A percentile compares a stretch with the other conserved stretches of the same genome.
Evolutionary conservation across 2,888 invertebrate genomes (phyloP).

Genomic region (Amphimallon solstitiale): DNA sequence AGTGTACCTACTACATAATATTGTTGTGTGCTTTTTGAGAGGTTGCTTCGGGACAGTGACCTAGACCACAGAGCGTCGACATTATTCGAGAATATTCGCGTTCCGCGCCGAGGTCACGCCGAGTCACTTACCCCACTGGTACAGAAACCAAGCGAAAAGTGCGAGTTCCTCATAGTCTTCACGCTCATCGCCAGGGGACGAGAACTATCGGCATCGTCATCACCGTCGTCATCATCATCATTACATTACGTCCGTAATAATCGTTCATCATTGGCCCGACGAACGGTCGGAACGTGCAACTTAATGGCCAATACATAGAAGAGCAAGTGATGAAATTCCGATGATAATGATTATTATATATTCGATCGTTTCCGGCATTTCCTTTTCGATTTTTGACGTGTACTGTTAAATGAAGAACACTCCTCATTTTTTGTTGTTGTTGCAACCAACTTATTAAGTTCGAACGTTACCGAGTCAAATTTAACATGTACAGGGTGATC

Average conservation of each 20-base stretch:
- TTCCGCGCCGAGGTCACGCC: slow-evolving; percentile 66
- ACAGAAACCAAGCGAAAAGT: slow-evolving; percentile 60
- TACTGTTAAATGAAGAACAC: slow-evolving; percentile 23
- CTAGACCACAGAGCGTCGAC: slow-evolving; percentile 52
- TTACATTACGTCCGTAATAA: slow-evolving; percentile 5
- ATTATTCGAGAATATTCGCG: slow-evolving; percentile 53
- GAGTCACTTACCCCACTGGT: slow-evolving; percentile 74
- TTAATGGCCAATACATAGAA: not conserved
- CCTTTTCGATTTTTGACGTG: slow-evolving; percentile 21
- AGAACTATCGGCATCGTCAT: slow-evolving; percentile 13
- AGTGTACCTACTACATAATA: not conserved
- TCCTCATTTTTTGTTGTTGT: too few species aligned
- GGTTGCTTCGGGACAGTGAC: slow-evolving; percentile 63
- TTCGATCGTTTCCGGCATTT: slow-evolving; percentile 18
- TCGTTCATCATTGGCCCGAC: not conserved
- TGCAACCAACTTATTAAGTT: not conserved
- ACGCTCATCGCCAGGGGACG: slow-evolving; percentile 13
- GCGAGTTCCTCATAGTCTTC: slow-evolving; percentile 40
- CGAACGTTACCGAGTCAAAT: too few species aligned
- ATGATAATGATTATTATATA: slow-evolving; percentile 6
- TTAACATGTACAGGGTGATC: too few species aligned
- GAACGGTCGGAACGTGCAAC: not conserved
- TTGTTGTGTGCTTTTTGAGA: slow-evolving; percentile 48
- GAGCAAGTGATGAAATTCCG: slow-evolving; percentile 19
- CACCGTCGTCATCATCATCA: slow-evolving; percentile 4